Percentiles rank a stretch among this genome's conserved stretches.
Evolutionary conservation across 2,797 vertebrate species (phyloP).

Genomic region (Danio kyathit): DNA sequence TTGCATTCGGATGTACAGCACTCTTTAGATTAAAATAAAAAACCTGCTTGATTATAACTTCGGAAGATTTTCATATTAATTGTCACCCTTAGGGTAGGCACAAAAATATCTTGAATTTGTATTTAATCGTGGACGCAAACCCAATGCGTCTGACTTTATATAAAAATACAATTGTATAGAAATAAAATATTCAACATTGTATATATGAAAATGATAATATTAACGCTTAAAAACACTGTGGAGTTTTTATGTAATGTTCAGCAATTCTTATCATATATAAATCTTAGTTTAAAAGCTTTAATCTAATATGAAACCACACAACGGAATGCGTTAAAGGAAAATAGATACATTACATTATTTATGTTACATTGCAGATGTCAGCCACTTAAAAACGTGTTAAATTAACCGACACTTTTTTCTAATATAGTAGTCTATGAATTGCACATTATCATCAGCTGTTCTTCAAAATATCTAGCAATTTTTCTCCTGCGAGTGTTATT

Average conservation of each 20-base stretch:
- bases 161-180: background rate
- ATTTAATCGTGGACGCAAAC: background rate
- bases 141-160: background rate
- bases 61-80: background rate
- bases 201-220: too few relatives aligned
- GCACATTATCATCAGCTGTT: background rate
- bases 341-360: background rate
- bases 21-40: conserved; percentile 16
- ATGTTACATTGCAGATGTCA: background rate
- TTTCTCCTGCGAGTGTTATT: conserved; percentile 52
- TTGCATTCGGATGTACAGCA: conserved; percentile 34
- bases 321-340: background rate
- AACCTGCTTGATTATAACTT: background rate
- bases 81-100: background rate
- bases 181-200: background rate
- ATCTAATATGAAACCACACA: background rate
- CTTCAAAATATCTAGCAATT: background rate
- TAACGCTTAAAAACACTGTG: background rate
- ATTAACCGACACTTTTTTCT: background rate
- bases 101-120: background rate
- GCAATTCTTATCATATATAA: background rate
- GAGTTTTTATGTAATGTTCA: background rate
- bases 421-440: too few relatives aligned
- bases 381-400: background rate
- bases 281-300: background rate